Percentiles rank a stretch among this genome's conserved stretches.
Evolutionary conservation across 2,888 invertebrate genomes (phyloP).

Genomic region (Lepidonotus clava): DNA sequence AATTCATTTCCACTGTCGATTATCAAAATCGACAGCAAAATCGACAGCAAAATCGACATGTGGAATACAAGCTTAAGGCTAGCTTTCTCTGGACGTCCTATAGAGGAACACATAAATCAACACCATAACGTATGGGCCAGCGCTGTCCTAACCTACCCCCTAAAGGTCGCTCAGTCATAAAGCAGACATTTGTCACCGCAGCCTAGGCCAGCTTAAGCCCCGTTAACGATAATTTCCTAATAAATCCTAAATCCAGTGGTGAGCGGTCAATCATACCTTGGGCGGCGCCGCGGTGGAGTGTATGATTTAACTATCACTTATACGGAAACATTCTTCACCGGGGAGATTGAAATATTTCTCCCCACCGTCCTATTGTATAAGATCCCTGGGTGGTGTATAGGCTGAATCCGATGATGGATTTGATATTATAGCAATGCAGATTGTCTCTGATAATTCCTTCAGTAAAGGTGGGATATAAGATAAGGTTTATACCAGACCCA

Average conservation of each 20-base stretch:
- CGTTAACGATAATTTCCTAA: constrained; percentile 9
- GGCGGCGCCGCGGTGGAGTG: background rate
- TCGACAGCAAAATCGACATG: too few species aligned
- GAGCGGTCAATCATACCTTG: background rate
- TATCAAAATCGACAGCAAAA: too few species aligned
- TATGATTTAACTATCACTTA: background rate
- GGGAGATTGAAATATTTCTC: background rate
- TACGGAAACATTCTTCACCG: background rate
- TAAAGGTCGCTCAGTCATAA: background rate
- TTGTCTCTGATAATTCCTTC: background rate
- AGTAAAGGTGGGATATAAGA: too few species aligned
- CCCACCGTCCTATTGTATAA: background rate
- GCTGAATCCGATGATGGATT: background rate
- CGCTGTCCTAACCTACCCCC: background rate
- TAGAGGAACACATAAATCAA: background rate
- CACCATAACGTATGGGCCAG: background rate
- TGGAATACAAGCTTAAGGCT: too few species aligned
- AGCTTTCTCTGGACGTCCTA: too few species aligned
- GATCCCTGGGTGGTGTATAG: background rate
- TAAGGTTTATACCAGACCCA: background rate
- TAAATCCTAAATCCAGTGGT: background rate
- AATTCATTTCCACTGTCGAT: background rate
- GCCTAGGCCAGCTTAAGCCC: background rate
- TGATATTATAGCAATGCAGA: background rate
- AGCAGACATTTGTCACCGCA: background rate